A percentile compares a stretch with the other conserved stretches of the same genome.
Evolutionary conservation across 2,888 invertebrate genomes (phyloP).

Genomic region (Noctua janthina): DNA sequence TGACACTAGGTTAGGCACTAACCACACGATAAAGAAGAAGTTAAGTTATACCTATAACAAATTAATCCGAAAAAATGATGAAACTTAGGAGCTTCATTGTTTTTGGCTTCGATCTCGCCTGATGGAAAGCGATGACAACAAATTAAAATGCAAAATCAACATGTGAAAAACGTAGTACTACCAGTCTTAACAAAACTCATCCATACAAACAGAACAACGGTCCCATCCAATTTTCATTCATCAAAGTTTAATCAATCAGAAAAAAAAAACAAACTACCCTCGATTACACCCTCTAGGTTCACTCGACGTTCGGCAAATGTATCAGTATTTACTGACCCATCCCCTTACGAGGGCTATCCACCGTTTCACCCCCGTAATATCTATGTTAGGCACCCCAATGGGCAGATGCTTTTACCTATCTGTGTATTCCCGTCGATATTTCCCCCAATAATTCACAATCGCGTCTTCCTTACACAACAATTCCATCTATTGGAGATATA

Average conservation of each 20-base stretch:
- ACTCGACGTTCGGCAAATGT: slow-evolving; percentile 49
- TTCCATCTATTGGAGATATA: slow-evolving; percentile 75
- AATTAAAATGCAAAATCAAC: neutral
- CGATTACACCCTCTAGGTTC: slow-evolving; percentile 41
- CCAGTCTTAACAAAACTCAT: neutral
- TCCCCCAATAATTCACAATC: slow-evolving; percentile 81
- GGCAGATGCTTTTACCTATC: slow-evolving; percentile 76
- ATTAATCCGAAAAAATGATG: no score
- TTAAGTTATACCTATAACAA: no score
- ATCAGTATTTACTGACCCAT: slow-evolving; percentile 65
- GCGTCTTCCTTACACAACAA: slow-evolving; percentile 82
- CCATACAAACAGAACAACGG: neutral
- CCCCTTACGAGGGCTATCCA: slow-evolving; percentile 53
- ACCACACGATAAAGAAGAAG: no score
- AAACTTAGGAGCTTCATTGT: no score
- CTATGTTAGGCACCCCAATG: slow-evolving; percentile 68
- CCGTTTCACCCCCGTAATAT: slow-evolving; percentile 63
- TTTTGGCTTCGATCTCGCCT: neutral
- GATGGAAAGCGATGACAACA: neutral
- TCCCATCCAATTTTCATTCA: slow-evolving; percentile 46
- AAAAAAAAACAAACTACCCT: slow-evolving; percentile 44
- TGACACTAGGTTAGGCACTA: no score
- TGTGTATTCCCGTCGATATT: slow-evolving; percentile 73
- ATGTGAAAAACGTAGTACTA: neutral
- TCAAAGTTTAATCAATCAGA: slow-evolving; percentile 53